Base-by-base conservation (phyloP, 2,888 invertebrate genomes). In the Sthenelais limicola region DNA sequence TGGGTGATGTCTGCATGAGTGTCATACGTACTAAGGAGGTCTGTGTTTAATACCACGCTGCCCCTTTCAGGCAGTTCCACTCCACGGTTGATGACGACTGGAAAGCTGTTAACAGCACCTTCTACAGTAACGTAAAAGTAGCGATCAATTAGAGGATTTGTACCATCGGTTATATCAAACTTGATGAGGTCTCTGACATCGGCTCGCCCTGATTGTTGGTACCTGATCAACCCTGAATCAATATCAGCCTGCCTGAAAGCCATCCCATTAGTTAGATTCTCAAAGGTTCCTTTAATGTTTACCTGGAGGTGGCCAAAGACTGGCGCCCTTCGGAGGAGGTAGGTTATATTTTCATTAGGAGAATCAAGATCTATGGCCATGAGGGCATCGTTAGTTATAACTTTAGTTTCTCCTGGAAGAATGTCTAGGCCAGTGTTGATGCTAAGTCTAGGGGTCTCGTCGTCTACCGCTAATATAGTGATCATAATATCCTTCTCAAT, bases 161-260 rank as follows among this genome's bases (percentile, higher is more conserved):
- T 77, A 3, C 87, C 86, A 78, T 88, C 88, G 3, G 86, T 86
- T 12, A 88, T 81, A 75, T 88, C 87, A 79, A 88, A 85, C 72
- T 86, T 86, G 43, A 88, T 82, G 4, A 86, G 73, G 77, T 88
- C 88, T 28, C 86, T 74, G 7, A 82, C 85, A 3, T 85, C 85
- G 71, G 84, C 84, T 21, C 75, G 73, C 4, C 85, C 87, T 0
- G 80, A 82, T 77, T 87, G 86, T 18, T 81, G 77, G 73, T 88
- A 88, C 32, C 78, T 79, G 15, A 88, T 79, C 3, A 78, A 58
- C 26, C 79, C 78, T 26, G 81, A 78, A 74, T 87, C 84, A 56
- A 88, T 84, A 68, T 88, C 86, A 38, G 75, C 73, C 76, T 88
- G 88, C 3, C 86, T 86, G 76, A 88, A 88, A 72, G 84, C 87